Evolutionary conservation across 2,113 vertebrate genomes (phyloP).

Genomic region (Dicaeum eximium): DNA sequence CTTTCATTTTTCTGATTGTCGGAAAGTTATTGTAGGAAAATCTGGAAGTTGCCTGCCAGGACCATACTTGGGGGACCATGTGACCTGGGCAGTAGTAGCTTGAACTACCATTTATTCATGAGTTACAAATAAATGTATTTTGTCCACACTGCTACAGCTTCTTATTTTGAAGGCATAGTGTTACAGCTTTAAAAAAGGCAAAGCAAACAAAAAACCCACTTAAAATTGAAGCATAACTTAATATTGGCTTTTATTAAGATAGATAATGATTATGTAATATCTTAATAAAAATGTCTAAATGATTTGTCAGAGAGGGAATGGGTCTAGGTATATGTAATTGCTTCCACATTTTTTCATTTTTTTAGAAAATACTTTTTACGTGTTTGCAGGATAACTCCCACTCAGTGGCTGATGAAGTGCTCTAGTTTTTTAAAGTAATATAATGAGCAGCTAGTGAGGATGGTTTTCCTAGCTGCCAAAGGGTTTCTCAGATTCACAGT

Average conservation of each 20-base stretch:
- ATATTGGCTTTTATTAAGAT: neutral
- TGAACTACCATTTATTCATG: neutral
- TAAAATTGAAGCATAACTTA: neutral
- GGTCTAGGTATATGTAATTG: neutral
- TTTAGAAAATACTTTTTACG: neutral
- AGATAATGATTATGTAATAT: neutral
- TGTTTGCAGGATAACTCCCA: neutral
- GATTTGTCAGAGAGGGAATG: neutral
- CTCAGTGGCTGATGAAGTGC: neutral
- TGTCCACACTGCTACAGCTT: neutral
- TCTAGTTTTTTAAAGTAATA: neutral
- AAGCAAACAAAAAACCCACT: neutral
- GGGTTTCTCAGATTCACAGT: neutral
- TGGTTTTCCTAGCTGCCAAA: neutral
- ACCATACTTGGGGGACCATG: neutral
- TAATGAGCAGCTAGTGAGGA: constrained; percentile 23
- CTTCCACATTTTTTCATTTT: neutral
- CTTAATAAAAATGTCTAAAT: neutral
- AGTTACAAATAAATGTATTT: neutral
- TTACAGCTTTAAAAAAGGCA: neutral
- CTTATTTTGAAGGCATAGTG: neutral
- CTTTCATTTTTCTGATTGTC: neutral
- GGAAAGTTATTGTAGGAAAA: neutral
- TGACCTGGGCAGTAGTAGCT: neutral
- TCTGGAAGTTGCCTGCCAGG: neutral